phyloP scores from a whole-genome alignment of 1,140 invertebrate genomes.

The Drosophila nebulosa region DNA sequence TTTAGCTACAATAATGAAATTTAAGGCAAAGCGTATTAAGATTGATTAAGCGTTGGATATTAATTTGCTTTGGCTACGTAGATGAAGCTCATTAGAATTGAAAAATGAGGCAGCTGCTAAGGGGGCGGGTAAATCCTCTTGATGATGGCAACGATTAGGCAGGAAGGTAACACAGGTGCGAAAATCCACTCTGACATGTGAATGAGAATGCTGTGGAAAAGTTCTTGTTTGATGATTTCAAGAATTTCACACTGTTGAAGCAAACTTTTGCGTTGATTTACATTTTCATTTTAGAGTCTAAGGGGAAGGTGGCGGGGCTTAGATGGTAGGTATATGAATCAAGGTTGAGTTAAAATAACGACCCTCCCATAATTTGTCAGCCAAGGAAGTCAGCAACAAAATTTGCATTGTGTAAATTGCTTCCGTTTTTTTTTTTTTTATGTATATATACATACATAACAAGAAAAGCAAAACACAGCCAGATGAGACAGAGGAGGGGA shows the following conservation, averaged over 20 bases:
- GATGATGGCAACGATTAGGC: background rate
- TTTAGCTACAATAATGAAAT: background rate
- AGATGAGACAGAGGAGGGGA: background rate
- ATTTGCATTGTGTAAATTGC: conserved; percentile 48
- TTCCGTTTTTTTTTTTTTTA: conserved; percentile 31
- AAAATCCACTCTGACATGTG: background rate
- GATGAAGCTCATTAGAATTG: conserved; percentile 1
- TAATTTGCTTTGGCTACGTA: background rate
- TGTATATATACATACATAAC: conserved; percentile 1
- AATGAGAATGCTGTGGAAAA: background rate
- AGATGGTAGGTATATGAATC: background rate
- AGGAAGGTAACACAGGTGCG: background rate
- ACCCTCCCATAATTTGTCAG: background rate
- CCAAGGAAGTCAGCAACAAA: conserved; percentile 24
- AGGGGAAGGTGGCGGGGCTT: no score
- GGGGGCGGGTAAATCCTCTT: background rate
- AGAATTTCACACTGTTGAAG: background rate
- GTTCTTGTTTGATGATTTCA: background rate
- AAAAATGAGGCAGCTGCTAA: background rate
- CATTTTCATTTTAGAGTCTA: background rate
- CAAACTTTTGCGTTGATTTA: background rate
- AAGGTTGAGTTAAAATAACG: background rate
- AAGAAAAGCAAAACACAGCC: background rate
- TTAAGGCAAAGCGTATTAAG: background rate
- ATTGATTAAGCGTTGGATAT: background rate